Conservation (phyloP, 2,888 invertebrate genomes). For the Sycophila texana region DNA sequence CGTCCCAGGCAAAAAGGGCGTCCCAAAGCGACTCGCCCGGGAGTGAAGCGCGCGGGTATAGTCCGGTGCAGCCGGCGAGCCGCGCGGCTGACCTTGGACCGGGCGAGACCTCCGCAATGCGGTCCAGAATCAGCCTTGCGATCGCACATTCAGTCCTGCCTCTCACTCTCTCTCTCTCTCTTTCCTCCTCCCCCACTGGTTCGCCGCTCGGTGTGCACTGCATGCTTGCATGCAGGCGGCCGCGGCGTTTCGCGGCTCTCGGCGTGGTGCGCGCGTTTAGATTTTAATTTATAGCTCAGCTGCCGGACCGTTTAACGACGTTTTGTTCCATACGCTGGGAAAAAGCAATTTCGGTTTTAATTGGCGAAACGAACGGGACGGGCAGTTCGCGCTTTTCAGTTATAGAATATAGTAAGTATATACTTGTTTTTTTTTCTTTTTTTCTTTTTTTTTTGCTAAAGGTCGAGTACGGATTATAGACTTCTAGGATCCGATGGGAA, state of each 20-base stretch:
- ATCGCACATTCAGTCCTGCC: slow-evolving; percentile 48
- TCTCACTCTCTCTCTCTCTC: neutral
- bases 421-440: too few relatives aligned
- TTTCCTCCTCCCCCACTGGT: neutral
- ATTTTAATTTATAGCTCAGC: slow-evolving; percentile 35
- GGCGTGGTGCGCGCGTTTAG: slow-evolving; percentile 4
- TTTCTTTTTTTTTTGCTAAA: neutral
- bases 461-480: too few relatives aligned
- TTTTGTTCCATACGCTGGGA: neutral
- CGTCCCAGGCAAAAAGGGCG: too few relatives aligned
- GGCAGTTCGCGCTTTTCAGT: too few relatives aligned
- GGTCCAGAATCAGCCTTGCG: slow-evolving; percentile 57
- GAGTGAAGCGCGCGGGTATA: slow-evolving; percentile 7
- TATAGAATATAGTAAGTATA: too few relatives aligned
- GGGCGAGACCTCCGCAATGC: slow-evolving; percentile 55
- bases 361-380: neutral
- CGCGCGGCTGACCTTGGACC: slow-evolving; percentile 51
- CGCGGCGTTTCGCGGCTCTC: neutral
- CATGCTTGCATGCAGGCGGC: neutral
- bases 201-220: neutral
- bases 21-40: slow-evolving; percentile 5
- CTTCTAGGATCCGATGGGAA: too few relatives aligned
- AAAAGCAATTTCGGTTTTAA: slow-evolving; percentile 27
- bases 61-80: neutral
- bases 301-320: slow-evolving; percentile 1